Evolutionary conservation across 2,113 vertebrate species (phyloP), one percentile per base, ranked within the genome.

Genomic region (Anseranas semipalmata): DNA sequence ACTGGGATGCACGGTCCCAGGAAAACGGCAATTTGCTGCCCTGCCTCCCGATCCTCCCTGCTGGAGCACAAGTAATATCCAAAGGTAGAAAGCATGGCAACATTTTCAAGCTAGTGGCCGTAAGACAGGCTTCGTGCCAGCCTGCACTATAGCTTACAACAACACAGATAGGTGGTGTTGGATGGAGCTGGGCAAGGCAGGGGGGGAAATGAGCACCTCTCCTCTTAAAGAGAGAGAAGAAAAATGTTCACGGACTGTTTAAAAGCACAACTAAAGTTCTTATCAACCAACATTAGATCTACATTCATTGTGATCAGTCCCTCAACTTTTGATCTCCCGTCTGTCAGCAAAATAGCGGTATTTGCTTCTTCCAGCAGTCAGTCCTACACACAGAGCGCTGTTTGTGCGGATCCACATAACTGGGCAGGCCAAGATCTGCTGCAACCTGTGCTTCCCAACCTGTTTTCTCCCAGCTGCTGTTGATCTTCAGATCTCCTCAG

Each of bases 131-230:
- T 71, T 25, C 33, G 3, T 21, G 80, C 87, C 89, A 89, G 80
- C 79, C 83, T 82, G 83, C 62, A 17, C 32, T 62, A 58, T 25
- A 50, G 76, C 72, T 46, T 8, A 18, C 60, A 56, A 5, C 1
- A 1, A 11, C 70, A 50, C 8, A 0, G 75, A 39, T 72, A 6
- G 0, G 0, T 9, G 32, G 32, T 5, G 50, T 10, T 55, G 52
- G 18, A 12, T 5, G 25, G 74, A n/a, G 74, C 77, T 18, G 46
- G 39, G 37, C 25, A 35, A 14, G 25, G 86, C 10, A 5, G 7
- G 12, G 65, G 35, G 20, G 3, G 11, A 30, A 52, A 75, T 0
- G 5, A 39, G 30, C 71, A 87, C 17, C 41, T 60, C 55, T 33
- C 15, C 8, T n/a, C 28, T 45, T 33, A 41, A 33, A 74, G 45